A percentile compares a stretch with the other conserved stretches of the same genome.
phyloP scores from a whole-genome alignment of 2,888 invertebrate genomes.

The Alloplasta piceator region DNA sequence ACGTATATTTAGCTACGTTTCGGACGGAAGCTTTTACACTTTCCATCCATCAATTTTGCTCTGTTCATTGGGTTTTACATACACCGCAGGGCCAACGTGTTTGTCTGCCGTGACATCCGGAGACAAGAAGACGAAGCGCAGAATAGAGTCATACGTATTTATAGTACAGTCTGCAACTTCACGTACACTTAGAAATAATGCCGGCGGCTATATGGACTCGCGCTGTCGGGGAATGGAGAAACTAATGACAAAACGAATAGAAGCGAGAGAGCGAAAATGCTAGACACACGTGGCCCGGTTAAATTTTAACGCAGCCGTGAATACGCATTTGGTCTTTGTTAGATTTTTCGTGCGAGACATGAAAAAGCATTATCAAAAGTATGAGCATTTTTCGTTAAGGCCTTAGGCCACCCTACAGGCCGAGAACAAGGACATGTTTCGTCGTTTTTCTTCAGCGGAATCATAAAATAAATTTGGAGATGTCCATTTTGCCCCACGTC shows the following conservation, averaged over 20 bases:
- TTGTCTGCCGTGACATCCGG: background rate
- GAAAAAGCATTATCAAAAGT: background rate
- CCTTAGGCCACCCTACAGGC: too few species aligned
- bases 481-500: too few species aligned
- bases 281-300: slow-evolving; percentile 13
- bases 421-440: too few species aligned
- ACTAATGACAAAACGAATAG: slow-evolving; percentile 39
- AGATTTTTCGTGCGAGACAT: slow-evolving; percentile 3
- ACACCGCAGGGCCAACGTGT: too few species aligned
- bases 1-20: too few species aligned
- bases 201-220: slow-evolving; percentile 55
- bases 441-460: too few species aligned
- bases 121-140: background rate
- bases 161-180: slow-evolving; percentile 34
- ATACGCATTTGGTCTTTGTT: slow-evolving; percentile 2
- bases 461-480: too few species aligned
- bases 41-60: too few species aligned
- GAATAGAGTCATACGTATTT: slow-evolving; percentile 44
- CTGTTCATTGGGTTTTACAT: too few species aligned
- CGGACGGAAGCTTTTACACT: too few species aligned
- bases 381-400: background rate
- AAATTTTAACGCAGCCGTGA: slow-evolving; percentile 32
- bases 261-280: background rate
- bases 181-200: slow-evolving; percentile 65
- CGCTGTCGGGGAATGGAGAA: slow-evolving; percentile 45